These are phyloP conservation scores for Nesometra sesokonis DNA, from an alignment of 35 echinoderm and acorn worm genomes.

Conservation along the genomic window DNA sequence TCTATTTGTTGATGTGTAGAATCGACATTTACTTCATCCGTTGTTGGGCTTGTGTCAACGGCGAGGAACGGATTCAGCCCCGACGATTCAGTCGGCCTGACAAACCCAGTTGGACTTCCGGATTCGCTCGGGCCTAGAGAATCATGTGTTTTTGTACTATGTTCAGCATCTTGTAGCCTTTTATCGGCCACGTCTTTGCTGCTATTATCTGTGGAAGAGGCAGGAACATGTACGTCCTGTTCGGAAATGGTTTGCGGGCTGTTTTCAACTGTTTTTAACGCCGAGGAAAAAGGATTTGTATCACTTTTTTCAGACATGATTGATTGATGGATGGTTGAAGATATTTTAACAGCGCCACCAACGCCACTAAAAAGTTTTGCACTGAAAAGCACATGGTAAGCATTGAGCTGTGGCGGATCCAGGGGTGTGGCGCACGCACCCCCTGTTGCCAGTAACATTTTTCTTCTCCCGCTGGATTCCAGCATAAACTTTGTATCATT, in stretches of 20 bases:
- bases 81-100: not conserved
- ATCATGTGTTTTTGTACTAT: not conserved
- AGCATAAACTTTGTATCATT: too few species aligned
- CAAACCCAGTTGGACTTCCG: not conserved
- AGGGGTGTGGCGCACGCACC: too few species aligned
- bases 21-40: not conserved
- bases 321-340: not conserved
- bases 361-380: too few species aligned
- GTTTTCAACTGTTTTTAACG: not conserved
- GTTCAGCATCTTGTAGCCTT: not conserved
- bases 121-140: not conserved
- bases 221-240: not conserved
- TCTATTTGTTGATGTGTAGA: not conserved
- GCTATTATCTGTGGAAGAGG: not conserved
- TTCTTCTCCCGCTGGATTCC: too few species aligned
- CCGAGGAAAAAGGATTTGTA: not conserved
- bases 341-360: not conserved
- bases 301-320: not conserved
- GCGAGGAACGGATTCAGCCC: not conserved
- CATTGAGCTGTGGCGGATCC: too few species aligned
- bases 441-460: too few species aligned
- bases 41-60: not conserved
- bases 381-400: too few species aligned
- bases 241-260: not conserved
- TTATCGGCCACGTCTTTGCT: not conserved